phyloP scores from a whole-genome alignment of 2,797 vertebrate genomes.

The Crocidura indochinensis region DNA sequence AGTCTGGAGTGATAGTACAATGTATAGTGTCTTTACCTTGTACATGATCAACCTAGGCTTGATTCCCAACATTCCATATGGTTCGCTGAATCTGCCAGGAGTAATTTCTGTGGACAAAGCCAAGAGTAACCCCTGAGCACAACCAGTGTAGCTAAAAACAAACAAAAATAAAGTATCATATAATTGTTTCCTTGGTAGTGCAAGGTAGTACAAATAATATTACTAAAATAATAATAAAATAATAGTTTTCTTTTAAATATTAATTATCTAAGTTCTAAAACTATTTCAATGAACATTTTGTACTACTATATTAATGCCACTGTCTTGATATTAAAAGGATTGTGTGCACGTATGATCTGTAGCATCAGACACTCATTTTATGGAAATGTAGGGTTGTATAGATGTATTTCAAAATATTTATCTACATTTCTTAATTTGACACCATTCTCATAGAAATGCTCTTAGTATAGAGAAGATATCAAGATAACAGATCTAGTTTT shows the following conservation, averaged over 20 bases:
- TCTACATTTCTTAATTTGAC: neutral
- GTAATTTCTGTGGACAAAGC: too few relatives aligned
- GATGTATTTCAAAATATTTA: conserved; percentile 46
- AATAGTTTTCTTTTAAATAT: conserved; percentile 37
- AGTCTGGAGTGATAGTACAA: too few relatives aligned
- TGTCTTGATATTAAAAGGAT: neutral
- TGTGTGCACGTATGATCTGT: neutral
- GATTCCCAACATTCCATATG: too few relatives aligned
- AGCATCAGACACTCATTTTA: neutral
- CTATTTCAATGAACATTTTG: conserved; percentile 2
- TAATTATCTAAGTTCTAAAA: conserved; percentile 18
- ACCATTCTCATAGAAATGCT: conserved; percentile 16
- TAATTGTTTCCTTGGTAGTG: neutral
- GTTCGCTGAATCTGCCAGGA: too few relatives aligned
- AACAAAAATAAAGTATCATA: too few relatives aligned
- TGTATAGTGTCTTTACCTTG: too few relatives aligned
- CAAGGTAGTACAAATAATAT: too few relatives aligned
- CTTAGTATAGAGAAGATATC: neutral
- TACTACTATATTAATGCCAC: neutral
- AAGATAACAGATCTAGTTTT: conserved; percentile 32
- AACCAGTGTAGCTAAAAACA: too few relatives aligned
- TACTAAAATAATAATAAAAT: neutral
- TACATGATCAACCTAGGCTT: too few relatives aligned
- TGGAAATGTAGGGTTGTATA: neutral
- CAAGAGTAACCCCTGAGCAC: too few relatives aligned